Percentiles rank a stretch among this genome's conserved stretches.
Evolutionary conservation across 2,797 vertebrate genomes (phyloP).

Genomic region (Enteromius treurensis): DNA sequence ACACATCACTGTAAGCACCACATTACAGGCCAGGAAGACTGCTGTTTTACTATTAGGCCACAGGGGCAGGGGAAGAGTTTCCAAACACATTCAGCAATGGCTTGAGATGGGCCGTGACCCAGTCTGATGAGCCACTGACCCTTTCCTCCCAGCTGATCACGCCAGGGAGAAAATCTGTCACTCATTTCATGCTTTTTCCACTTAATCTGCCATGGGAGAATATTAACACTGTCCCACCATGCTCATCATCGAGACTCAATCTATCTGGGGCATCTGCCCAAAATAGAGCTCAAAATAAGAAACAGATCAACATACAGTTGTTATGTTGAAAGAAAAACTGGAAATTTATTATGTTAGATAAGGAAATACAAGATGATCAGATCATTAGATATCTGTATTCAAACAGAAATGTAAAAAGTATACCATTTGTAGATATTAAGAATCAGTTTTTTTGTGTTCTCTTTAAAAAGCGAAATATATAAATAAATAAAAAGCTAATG

Average conservation of each 20-base stretch:
- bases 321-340: conserved; percentile 21
- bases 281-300: conserved; percentile 24
- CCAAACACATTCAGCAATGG: conserved; percentile 19
- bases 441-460: not conserved
- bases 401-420: not conserved
- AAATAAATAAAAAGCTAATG: conserved; percentile 37
- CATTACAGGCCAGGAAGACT: not conserved
- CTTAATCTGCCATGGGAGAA: conserved; percentile 47
- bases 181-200: conserved; percentile 33
- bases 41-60: conserved; percentile 3
- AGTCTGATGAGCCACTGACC: conserved; percentile 38
- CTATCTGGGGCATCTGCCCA: conserved; percentile 41
- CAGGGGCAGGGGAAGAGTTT: not conserved
- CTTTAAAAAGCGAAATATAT: not conserved
- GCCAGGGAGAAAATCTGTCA: conserved; percentile 46
- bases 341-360: not conserved
- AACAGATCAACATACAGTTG: conserved; percentile 31
- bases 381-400: not conserved
- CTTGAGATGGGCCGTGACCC: conserved; percentile 25
- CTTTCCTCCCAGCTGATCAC: conserved; percentile 23
- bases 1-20: conserved; percentile 17
- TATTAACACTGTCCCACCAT: conserved; percentile 23
- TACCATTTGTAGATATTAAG: not conserved
- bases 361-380: not conserved
- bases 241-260: conserved; percentile 40